Base-by-base conservation (phyloP, 2,797 vertebrate species). In the Enteromius anoplus region DNA sequence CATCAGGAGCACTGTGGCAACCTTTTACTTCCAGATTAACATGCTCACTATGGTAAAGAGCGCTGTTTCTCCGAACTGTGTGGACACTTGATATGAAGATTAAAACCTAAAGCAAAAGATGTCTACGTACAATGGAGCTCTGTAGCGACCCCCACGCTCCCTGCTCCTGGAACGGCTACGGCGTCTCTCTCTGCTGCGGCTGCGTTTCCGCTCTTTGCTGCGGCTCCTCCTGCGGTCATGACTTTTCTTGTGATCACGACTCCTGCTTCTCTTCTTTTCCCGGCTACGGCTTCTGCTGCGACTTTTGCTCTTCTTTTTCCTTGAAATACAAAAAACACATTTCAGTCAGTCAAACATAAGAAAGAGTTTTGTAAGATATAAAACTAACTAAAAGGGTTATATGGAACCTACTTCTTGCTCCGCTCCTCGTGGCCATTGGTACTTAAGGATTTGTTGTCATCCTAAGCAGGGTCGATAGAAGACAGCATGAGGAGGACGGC, bases 381-480 rank as follows among this genome's bases (percentile, higher is more conserved):
- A 65, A 19, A 34, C 19, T 17, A 37, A 34, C 2, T 23, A 32
- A 49, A 29, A n/a, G n/a, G 2, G 47, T 42, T 71, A 10, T 55
- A 55, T 4, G 84, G 37, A 40, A 93, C 96, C 93, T 92, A 98
- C 98, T 97, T 98, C 94, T 97, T 98, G 93, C 92, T 95, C 90
- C 94, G 96, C 65, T 98, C 96, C 89, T 98, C 97, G 9, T 97
- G 96, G 89, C 96, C 96, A 81, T 97, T 96, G 90, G 97, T 96
- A 94, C 96, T 98, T 93, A 91, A 95, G 93, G 94, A 92, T 94
- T 97, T 98, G 94, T 94, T 93, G 93, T 98, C 97, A 93, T 98
- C 97, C 97, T 99, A 97, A 95, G 96, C 96, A 95, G 95, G 95
- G 96, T 96, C 94, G 95, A 98, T 95, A 98, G 96, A 97, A 98